These are phyloP conservation scores for Micromesistius poutassou DNA, from an alignment of 2,797 vertebrate species.

Conservation along the genomic window DNA sequence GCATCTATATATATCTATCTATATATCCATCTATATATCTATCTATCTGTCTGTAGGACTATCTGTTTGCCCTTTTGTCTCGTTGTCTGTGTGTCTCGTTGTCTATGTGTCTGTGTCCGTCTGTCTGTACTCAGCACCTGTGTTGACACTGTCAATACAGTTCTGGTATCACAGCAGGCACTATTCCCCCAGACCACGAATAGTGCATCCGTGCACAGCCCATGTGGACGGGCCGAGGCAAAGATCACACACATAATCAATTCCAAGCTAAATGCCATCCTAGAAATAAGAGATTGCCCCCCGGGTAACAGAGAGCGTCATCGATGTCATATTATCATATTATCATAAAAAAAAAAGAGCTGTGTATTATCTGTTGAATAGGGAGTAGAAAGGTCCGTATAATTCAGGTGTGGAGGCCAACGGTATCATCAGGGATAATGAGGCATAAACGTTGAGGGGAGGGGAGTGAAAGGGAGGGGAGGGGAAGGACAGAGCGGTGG, in stretches of 20 bases:
- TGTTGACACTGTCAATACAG: background rate
- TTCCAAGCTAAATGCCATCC: too few species aligned
- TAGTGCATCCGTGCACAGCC: background rate
- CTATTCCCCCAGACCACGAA: background rate
- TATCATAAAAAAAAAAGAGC: too few species aligned
- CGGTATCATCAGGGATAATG: background rate
- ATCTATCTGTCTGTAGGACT: too few species aligned
- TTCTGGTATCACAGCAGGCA: background rate
- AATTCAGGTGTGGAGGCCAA: background rate
- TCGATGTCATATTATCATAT: too few species aligned
- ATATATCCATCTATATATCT: too few species aligned
- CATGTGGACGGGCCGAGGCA: too few species aligned
- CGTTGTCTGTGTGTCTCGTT: too few species aligned
- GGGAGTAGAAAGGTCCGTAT: background rate
- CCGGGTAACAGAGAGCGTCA: background rate
- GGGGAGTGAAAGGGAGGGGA: background rate
- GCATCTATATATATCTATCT: too few species aligned
- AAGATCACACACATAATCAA: too few species aligned
- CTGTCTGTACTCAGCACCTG: too few species aligned
- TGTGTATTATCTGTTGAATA: background rate
- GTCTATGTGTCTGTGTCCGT: too few species aligned
- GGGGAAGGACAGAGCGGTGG: background rate
- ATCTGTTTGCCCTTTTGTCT: too few species aligned
- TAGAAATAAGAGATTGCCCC: background rate
- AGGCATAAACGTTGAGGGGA: background rate